Percentiles rank a stretch among this genome's conserved stretches.
Evolutionary conservation across 2,888 invertebrate species (phyloP).

Genomic region (Nomada flava): DNA sequence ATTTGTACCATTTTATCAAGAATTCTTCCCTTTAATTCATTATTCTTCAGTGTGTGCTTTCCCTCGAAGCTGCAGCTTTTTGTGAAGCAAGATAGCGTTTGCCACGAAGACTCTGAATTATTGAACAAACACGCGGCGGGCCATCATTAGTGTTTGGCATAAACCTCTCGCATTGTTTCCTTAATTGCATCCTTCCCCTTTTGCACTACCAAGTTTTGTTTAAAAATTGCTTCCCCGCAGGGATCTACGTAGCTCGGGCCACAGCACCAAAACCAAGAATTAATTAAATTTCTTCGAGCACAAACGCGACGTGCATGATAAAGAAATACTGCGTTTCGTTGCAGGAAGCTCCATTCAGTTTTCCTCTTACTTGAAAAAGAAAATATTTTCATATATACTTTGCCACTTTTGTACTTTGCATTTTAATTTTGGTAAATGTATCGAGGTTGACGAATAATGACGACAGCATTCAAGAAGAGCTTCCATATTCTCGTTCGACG

Average conservation of each 20-base stretch:
- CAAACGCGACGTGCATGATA: neutral
- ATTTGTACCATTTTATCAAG: neutral
- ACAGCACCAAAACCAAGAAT: neutral
- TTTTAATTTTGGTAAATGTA: neutral
- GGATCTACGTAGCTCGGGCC: neutral
- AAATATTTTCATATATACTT: neutral
- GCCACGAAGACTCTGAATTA: neutral
- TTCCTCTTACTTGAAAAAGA: neutral
- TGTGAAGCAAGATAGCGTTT: neutral
- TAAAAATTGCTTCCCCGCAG: neutral
- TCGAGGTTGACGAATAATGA: neutral
- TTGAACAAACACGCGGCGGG: conserved; percentile 6
- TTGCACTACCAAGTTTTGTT: neutral
- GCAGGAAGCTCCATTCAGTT: neutral
- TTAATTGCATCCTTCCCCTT: conserved; percentile 6
- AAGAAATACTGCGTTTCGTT: neutral
- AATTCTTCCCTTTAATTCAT: neutral
- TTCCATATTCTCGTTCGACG: neutral
- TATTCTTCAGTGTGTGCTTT: neutral
- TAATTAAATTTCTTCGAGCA: conserved; percentile 8
- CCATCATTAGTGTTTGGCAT: conserved; percentile 5
- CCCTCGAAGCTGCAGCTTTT: neutral
- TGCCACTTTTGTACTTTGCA: too few species aligned
- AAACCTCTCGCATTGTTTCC: conserved; percentile 17
- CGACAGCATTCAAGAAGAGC: neutral